A percentile compares a stretch with the other conserved stretches of the same genome.
Evolutionary conservation across 2,797 vertebrate species (phyloP).

Genomic region (Pteropus rufus): DNA sequence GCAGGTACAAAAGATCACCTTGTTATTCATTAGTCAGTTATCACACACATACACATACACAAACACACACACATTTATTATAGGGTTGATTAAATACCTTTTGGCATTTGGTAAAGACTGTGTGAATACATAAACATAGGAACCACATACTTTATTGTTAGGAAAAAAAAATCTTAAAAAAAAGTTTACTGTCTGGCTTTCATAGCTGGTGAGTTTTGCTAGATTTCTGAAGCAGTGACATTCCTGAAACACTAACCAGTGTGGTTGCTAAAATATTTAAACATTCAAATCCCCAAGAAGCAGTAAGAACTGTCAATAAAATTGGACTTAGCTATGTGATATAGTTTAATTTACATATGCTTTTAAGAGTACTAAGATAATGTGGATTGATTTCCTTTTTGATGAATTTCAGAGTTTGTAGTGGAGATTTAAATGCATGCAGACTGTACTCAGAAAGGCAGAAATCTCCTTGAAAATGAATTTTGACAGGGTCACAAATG

Average conservation of each 20-base stretch:
- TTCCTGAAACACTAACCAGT: not conserved
- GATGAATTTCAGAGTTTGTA: slow-evolving; percentile 49
- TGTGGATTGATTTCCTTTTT: slow-evolving; percentile 54
- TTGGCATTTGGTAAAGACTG: not conserved
- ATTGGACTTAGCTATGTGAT: slow-evolving; percentile 11
- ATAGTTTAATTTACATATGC: slow-evolving; percentile 50
- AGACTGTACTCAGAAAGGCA: not conserved
- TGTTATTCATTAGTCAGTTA: not conserved
- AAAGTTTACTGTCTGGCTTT: not conserved
- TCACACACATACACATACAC: not conserved
- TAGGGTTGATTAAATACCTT: not conserved
- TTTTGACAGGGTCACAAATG: slow-evolving; percentile 36
- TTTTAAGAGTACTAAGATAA: slow-evolving; percentile 53
- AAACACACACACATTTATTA: not conserved
- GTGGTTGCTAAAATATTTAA: slow-evolving; percentile 50
- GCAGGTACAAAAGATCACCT: not conserved
- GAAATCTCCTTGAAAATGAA: slow-evolving; percentile 58
- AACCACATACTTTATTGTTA: not conserved
- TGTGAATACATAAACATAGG: not conserved
- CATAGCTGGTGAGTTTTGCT: not conserved
- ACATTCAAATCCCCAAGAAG: slow-evolving; percentile 35
- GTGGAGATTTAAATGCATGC: slow-evolving; percentile 31
- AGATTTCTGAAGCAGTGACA: slow-evolving; percentile 6
- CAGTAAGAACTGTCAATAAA: slow-evolving; percentile 59
- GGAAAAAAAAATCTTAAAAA: not conserved